A percentile compares a stretch with the other conserved stretches of the same genome.
Conservation (phyloP, 2,888 invertebrate genomes). For the Chloroclystis v-ata region DNA sequence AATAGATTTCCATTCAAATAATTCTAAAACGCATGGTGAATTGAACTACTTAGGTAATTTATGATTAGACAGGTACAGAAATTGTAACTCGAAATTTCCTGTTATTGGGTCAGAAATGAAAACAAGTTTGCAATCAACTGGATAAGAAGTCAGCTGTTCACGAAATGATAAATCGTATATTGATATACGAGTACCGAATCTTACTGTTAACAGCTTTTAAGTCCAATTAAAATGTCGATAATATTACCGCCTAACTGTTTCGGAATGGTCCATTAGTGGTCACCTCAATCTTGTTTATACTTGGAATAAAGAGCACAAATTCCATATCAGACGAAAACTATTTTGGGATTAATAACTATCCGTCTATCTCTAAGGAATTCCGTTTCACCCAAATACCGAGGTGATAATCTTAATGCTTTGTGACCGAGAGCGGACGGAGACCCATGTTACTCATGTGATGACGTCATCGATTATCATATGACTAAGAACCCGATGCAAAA, state of each 20-base stretch:
- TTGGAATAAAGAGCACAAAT: not conserved
- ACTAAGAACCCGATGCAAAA: constrained; percentile 48
- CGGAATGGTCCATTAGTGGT: constrained; percentile 25
- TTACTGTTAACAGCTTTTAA: constrained; percentile 28
- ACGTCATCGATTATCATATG: constrained; percentile 68
- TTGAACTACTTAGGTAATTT: too few relatives aligned
- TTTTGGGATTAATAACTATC: constrained; percentile 2
- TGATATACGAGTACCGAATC: constrained; percentile 9
- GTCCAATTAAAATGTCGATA: constrained; percentile 31
- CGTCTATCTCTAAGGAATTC: constrained; percentile 27
- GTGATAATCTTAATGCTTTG: constrained; percentile 41
- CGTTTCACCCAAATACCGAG: constrained; percentile 52
- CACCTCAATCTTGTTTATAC: constrained; percentile 14
- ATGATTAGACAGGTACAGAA: not conserved
- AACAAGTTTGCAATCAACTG: not conserved
- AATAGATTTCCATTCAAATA: too few relatives aligned
- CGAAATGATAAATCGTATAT: constrained; percentile 7
- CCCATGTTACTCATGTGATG: constrained; percentile 63
- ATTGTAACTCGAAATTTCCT: not conserved
- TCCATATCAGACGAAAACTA: not conserved
- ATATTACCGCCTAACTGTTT: constrained; percentile 21
- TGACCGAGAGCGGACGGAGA: constrained; percentile 44
- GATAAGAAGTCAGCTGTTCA: constrained; percentile 2
- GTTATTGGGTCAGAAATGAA: not conserved
- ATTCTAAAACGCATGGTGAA: not conserved